Evolutionary conservation across 2,888 invertebrate species (phyloP).

Genomic region (Pimpla rufipes): DNA sequence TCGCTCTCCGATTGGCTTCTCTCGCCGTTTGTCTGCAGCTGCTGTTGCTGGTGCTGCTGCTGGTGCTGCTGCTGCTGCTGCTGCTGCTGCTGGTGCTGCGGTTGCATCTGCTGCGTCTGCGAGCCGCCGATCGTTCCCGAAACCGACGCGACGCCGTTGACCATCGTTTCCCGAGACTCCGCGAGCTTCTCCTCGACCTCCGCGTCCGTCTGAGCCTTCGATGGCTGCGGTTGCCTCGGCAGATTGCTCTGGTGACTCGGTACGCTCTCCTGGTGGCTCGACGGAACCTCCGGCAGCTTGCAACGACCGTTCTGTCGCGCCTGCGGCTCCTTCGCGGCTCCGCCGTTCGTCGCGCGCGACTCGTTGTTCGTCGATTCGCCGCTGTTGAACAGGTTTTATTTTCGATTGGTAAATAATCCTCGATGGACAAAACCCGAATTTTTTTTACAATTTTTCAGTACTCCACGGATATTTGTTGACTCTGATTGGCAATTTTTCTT

Average conservation of each 20-base stretch:
- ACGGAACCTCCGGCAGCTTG: constrained; percentile 75
- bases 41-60: constrained; percentile 63
- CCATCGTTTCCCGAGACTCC: constrained; percentile 57
- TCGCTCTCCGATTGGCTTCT: constrained; percentile 82
- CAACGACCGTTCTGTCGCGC: constrained; percentile 68
- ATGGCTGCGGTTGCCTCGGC: constrained; percentile 69
- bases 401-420: not conserved
- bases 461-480: too few relatives aligned
- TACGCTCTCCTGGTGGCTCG: constrained; percentile 76
- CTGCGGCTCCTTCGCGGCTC: not conserved
- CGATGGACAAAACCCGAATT: constrained; percentile 67
- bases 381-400: not conserved
- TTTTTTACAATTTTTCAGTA: too few relatives aligned
- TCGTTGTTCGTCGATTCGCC: constrained; percentile 49
- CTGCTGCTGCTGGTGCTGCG: constrained; percentile 57
- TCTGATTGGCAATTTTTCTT: too few relatives aligned
- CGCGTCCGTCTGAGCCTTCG: constrained; percentile 65
- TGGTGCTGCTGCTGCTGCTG: not conserved
- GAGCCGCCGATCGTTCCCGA: not conserved
- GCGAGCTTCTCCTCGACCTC: constrained; percentile 72
- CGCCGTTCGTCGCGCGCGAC: constrained; percentile 27
- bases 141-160: constrained; percentile 52
- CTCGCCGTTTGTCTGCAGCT: constrained; percentile 78
- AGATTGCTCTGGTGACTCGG: constrained; percentile 67
- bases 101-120: constrained; percentile 55